A percentile compares a stretch with the other conserved stretches of the same genome.
phyloP scores from a whole-genome alignment of 1,140 invertebrate species.

The Penaeus vannamei region DNA sequence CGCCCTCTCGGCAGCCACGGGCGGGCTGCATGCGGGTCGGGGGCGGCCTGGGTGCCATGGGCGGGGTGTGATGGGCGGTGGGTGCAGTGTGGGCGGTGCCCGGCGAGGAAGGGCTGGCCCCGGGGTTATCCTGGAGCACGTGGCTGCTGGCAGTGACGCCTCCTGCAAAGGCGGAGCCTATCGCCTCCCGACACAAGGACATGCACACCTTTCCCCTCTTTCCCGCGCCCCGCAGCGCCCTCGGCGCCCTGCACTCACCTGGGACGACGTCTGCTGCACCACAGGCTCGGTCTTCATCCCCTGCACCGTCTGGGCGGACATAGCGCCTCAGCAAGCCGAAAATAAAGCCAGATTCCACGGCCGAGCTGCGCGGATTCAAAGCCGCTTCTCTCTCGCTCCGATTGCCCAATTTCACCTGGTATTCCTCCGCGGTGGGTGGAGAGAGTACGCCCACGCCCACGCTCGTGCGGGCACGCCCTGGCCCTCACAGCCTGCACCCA shows the following conservation, averaged over 20 bases:
- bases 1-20: neutral
- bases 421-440: conserved; percentile 52
- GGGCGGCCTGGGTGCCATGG: neutral
- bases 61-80: neutral
- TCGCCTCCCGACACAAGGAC: conserved; percentile 36
- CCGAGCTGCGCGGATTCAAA: conserved; percentile 50
- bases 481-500: neutral
- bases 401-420: conserved; percentile 52
- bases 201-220: conserved; percentile 27
- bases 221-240: neutral
- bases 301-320: conserved; percentile 42
- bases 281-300: conserved; percentile 51
- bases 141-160: conserved; percentile 57
- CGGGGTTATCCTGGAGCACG: conserved; percentile 54
- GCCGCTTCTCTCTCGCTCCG: conserved; percentile 41
- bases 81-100: conserved; percentile 50
- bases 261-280: conserved; percentile 40
- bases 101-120: conserved; percentile 50
- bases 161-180: conserved; percentile 63
- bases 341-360: conserved; percentile 17
- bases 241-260: conserved; percentile 23
- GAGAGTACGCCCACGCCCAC: neutral
- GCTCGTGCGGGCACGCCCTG: neutral
- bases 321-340: conserved; percentile 8
- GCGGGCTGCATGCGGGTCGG: neutral